phyloP scores from a whole-genome alignment of 2,797 vertebrate species.

The Enteromius radiatus region DNA sequence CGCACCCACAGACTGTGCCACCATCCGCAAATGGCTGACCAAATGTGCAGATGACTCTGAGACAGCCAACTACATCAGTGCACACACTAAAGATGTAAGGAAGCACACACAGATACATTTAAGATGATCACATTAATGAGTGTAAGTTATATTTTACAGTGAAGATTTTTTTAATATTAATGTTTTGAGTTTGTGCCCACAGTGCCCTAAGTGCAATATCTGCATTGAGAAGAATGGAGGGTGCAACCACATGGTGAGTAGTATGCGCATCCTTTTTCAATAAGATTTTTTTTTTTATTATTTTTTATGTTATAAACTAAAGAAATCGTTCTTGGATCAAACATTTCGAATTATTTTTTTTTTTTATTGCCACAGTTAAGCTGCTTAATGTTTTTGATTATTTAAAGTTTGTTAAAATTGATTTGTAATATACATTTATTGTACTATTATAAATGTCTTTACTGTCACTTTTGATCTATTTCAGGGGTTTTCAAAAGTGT shows the following conservation, averaged over 20 bases:
- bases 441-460: neutral
- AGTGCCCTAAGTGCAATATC: constrained; percentile 99
- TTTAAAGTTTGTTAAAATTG: neutral
- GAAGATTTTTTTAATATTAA: neutral
- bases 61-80: constrained; percentile 99
- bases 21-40: constrained; percentile 97
- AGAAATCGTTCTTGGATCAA: neutral
- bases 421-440: neutral
- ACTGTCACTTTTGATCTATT: neutral
- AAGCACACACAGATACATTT: neutral
- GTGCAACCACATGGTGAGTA: constrained; percentile 99
- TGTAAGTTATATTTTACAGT: neutral
- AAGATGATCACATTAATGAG: neutral
- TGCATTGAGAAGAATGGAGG: constrained; percentile 99
- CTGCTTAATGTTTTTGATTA: neutral
- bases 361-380: neutral
- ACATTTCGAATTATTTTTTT: neutral
- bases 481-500: too few species aligned
- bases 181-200: constrained; percentile 57
- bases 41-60: constrained; percentile 99
- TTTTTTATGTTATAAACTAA: too few species aligned
- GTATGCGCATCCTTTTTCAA: constrained; percentile 32
- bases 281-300: neutral
- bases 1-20: constrained; percentile 96
- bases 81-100: constrained; percentile 99